phyloP scores from a whole-genome alignment of 2,888 invertebrate species.

The Margaritifera margaritifera region DNA sequence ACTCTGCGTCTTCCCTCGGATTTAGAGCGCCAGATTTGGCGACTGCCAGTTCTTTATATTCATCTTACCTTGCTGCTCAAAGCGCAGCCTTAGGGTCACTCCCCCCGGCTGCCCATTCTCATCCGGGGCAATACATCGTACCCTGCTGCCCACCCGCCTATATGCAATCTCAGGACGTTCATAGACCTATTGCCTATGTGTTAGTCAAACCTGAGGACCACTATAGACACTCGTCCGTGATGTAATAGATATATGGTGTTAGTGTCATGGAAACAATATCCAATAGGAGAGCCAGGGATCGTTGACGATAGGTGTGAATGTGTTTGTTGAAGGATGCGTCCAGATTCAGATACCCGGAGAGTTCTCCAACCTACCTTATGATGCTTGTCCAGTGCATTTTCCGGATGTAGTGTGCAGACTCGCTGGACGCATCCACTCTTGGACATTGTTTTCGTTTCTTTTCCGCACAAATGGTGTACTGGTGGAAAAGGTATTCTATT shows the following conservation, averaged over 20 bases:
- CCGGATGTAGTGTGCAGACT: too few relatives aligned
- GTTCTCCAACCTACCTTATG: too few relatives aligned
- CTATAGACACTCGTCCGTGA: slow-evolving; percentile 61
- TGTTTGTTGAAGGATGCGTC: too few relatives aligned
- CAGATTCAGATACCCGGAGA: too few relatives aligned
- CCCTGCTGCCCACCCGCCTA: slow-evolving; percentile 68
- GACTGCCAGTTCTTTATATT: slow-evolving; percentile 45
- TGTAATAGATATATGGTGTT: slow-evolving; percentile 29
- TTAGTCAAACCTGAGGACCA: slow-evolving; percentile 72
- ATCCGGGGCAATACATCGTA: slow-evolving; percentile 64
- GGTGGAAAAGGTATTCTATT: too few relatives aligned
- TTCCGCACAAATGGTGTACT: too few relatives aligned
- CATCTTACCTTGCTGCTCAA: slow-evolving; percentile 58
- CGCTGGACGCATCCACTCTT: too few relatives aligned
- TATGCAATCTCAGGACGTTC: slow-evolving; percentile 64
- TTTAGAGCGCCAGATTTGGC: slow-evolving; percentile 31
- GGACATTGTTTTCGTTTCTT: too few relatives aligned
- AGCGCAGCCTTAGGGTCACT: slow-evolving; percentile 47
- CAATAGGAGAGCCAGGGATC: too few relatives aligned
- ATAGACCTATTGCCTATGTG: slow-evolving; percentile 70
- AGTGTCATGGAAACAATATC: too few relatives aligned
- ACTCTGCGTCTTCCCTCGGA: slow-evolving; percentile 27
- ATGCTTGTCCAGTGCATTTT: too few relatives aligned
- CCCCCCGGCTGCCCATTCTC: slow-evolving; percentile 58
- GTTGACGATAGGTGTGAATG: too few relatives aligned